Conservation (phyloP, 2,888 invertebrate genomes). For the Thymelicus lineola region DNA sequence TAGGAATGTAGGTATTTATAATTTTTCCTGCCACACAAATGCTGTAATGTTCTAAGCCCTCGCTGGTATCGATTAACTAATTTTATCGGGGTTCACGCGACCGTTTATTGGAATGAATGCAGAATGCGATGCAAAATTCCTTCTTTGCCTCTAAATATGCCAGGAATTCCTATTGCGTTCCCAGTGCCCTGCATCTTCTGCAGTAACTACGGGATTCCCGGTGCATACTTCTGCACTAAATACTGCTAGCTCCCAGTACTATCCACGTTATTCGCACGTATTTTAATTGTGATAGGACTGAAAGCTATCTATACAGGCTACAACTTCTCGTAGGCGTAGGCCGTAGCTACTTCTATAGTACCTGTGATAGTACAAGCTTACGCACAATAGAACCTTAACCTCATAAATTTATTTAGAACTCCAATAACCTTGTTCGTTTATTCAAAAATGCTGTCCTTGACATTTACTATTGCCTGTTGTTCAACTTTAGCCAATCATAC, state of each 20-base stretch:
- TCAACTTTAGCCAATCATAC: constrained; percentile 1
- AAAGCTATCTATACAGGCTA: background rate
- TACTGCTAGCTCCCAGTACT: background rate
- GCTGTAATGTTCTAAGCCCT: too few relatives aligned
- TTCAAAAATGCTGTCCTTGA: constrained; percentile 4
- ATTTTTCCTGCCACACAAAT: too few relatives aligned
- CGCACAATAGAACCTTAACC: constrained; percentile 5
- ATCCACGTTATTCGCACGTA: too few relatives aligned
- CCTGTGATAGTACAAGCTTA: background rate
- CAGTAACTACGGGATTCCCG: constrained; percentile 14
- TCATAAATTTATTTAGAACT: constrained; percentile 15
- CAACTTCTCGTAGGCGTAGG: too few relatives aligned
- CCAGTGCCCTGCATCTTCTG: constrained; percentile 4
- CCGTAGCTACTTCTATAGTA: too few relatives aligned
- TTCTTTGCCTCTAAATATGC: constrained; percentile 19
- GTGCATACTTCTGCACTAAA: background rate
- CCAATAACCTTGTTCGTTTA: constrained; percentile 1
- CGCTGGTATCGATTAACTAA: background rate
- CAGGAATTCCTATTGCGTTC: constrained; percentile 24
- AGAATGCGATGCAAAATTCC: constrained; percentile 21
- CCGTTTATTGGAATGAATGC: background rate
- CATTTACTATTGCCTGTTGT: constrained; percentile 9
- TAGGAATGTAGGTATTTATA: too few relatives aligned
- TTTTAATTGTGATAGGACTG: background rate
- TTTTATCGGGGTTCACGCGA: background rate